Conservation (phyloP, 2,797 vertebrate genomes). For the Lithobates sylvaticus region DNA sequence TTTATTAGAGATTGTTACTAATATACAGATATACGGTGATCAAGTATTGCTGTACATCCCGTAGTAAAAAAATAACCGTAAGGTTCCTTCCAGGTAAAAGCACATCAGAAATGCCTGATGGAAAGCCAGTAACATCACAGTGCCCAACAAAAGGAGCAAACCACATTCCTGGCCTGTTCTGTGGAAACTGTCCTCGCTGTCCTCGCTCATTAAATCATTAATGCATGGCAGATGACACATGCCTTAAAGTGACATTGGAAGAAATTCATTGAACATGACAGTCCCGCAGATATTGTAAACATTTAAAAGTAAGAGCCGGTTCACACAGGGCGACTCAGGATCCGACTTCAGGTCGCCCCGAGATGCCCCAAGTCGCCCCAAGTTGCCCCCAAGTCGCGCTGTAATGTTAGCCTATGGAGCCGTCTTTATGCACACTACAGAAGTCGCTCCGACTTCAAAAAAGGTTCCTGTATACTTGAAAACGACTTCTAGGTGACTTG, state of each 20-base stretch:
- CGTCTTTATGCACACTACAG: no score
- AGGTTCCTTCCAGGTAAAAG: slow-evolving; percentile 24
- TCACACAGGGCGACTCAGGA: no score
- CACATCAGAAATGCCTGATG: slow-evolving; percentile 5
- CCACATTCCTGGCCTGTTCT: neutral
- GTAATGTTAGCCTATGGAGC: no score
- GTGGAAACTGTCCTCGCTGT: neutral
- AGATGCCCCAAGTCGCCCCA: no score
- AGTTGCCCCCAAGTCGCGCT: no score
- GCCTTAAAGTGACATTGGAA: neutral
- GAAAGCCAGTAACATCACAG: neutral
- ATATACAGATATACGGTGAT: slow-evolving; percentile 18
- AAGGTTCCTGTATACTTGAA: no score
- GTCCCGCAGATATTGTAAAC: no score
- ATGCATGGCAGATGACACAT: slow-evolving; percentile 13
- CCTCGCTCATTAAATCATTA: neutral
- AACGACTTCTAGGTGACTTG: no score
- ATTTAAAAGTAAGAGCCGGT: no score
- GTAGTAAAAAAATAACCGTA: slow-evolving; percentile 16
- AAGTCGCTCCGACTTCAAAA: no score
- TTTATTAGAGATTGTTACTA: slow-evolving; percentile 45
- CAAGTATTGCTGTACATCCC: neutral
- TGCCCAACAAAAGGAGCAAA: slow-evolving; percentile 2
- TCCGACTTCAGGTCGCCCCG: no score
- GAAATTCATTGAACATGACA: neutral